Evolutionary conservation across 2,113 vertebrate species (phyloP).

Genomic region (Carassius carassius): DNA sequence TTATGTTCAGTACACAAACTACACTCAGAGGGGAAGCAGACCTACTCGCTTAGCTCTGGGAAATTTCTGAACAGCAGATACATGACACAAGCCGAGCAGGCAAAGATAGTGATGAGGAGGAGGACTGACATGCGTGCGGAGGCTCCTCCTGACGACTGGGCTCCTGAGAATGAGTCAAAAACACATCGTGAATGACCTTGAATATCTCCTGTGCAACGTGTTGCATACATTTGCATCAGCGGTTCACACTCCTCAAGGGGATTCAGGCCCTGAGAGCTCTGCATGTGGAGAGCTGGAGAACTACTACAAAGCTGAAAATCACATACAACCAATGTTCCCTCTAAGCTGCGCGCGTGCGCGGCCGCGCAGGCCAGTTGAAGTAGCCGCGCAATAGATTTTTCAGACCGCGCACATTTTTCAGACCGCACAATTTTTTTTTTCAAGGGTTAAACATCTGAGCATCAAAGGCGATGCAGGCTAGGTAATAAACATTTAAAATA

Average conservation of each 20-base stretch:
- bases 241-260: constrained; percentile 25
- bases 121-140: constrained; percentile 92
- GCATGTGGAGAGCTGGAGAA: neutral
- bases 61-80: constrained; percentile 96
- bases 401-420: no score
- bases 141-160: constrained; percentile 77
- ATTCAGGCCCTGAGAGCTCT: neutral
- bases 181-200: neutral
- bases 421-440: no score
- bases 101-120: constrained; percentile 88
- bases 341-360: no score
- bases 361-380: no score
- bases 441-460: no score
- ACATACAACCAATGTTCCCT: no score
- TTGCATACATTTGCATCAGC: constrained; percentile 62
- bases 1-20: neutral
- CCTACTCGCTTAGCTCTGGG: constrained; percentile 94
- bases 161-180: constrained; percentile 72
- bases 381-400: no score
- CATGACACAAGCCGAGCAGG: constrained; percentile 91
- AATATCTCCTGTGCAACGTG: constrained; percentile 39
- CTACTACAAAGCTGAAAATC: neutral
- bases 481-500: no score
- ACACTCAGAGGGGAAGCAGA: neutral
- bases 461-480: no score